Evolutionary conservation across 2,113 vertebrate genomes (phyloP).

Genomic region (Axis porcinus): DNA sequence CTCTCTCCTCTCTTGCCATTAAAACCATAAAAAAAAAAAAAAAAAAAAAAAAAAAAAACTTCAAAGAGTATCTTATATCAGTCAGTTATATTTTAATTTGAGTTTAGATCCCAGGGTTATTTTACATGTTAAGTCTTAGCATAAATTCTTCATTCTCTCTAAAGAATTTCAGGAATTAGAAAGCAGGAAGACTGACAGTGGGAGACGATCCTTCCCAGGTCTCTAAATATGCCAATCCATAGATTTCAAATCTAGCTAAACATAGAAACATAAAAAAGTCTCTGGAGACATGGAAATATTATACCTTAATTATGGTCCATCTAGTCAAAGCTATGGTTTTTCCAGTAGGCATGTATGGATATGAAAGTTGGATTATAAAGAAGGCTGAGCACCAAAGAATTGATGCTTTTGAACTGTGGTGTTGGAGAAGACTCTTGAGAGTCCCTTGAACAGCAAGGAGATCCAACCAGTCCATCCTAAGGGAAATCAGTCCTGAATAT

Average conservation of each 20-base stretch:
- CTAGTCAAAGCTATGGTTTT: background rate
- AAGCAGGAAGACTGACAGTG: background rate
- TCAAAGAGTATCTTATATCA: background rate
- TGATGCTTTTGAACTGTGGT: background rate
- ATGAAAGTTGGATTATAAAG: background rate
- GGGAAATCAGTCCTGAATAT: background rate
- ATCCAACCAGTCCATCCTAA: background rate
- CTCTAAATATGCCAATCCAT: background rate
- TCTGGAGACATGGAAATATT: background rate
- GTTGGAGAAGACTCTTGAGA: background rate
- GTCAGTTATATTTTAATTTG: background rate
- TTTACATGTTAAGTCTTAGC: background rate
- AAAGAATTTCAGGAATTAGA: background rate
- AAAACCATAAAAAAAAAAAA: background rate
- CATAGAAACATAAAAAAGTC: background rate
- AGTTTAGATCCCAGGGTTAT: background rate
- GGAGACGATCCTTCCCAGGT: background rate
- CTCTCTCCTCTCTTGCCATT: background rate
- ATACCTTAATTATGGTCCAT: background rate
- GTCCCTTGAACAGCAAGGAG: background rate
- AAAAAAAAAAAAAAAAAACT: background rate
- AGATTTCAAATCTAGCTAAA: background rate
- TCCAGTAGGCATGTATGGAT: background rate
- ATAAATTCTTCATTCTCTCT: background rate
- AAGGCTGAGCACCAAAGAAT: accelerated